Evolutionary conservation across 2,888 invertebrate genomes (phyloP).

Genomic region (Nephrocerus scutellatus): DNA sequence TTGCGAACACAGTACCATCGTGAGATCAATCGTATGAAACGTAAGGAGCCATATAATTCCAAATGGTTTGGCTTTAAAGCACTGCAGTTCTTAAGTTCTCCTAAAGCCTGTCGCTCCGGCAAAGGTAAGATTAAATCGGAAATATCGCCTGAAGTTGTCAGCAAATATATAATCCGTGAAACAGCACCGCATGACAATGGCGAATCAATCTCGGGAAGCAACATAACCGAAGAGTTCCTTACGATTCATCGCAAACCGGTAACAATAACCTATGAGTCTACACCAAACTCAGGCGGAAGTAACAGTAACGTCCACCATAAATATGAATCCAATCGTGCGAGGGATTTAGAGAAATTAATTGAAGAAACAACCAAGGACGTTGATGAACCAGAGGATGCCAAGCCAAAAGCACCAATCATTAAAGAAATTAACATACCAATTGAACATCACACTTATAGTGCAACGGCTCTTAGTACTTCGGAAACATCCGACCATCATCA

Average conservation of each 20-base stretch:
- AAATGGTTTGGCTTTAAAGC: constrained; percentile 55
- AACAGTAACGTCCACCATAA: constrained; percentile 19
- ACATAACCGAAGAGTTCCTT: constrained; percentile 35
- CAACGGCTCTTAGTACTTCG: neutral
- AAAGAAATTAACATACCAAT: constrained; percentile 33
- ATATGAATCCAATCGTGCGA: constrained; percentile 33
- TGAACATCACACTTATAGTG: constrained; percentile 26
- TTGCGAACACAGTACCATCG: constrained; percentile 57
- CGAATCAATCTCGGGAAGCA: constrained; percentile 23
- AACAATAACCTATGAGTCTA: constrained; percentile 21
- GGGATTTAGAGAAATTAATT: constrained; percentile 43
- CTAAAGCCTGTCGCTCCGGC: constrained; percentile 46
- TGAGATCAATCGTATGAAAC: constrained; percentile 52
- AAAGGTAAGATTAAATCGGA: constrained; percentile 40
- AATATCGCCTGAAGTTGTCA: constrained; percentile 33
- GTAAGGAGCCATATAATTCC: constrained; percentile 53
- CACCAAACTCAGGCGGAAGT: constrained; percentile 2
- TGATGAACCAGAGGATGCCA: constrained; percentile 42
- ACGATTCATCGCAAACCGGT: constrained; percentile 29
- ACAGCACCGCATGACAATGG: constrained; percentile 26
- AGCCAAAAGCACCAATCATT: constrained; percentile 33
- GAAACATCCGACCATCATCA: constrained; percentile 20
- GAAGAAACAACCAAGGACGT: constrained; percentile 47
- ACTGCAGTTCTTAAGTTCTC: constrained; percentile 55
- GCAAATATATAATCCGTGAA: constrained; percentile 39